A percentile compares a stretch with the other conserved stretches of the same genome.
phyloP scores from a whole-genome alignment of 2,888 invertebrate genomes.

The Melinaea menophilus region DNA sequence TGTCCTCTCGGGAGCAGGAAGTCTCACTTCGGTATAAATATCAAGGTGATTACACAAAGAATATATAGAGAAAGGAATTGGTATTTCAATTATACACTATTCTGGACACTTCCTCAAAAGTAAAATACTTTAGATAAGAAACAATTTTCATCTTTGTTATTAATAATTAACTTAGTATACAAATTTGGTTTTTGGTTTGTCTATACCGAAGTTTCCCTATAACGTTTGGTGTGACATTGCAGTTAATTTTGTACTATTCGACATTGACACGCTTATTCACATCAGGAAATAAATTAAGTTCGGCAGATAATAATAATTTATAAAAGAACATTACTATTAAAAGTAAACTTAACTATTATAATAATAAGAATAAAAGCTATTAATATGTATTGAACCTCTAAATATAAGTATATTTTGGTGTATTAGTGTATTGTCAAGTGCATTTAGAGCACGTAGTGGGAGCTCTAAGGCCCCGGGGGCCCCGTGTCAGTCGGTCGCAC shows the following conservation, averaged over 20 bases:
- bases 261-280: conserved; percentile 70
- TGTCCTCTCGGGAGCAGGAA: conserved; percentile 67
- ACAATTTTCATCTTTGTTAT: no score
- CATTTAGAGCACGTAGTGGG: not conserved
- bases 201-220: conserved; percentile 48
- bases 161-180: no score
- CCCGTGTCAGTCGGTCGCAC: conserved; percentile 47
- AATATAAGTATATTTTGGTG: not conserved
- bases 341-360: no score
- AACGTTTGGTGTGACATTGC: conserved; percentile 61
- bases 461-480: conserved; percentile 37
- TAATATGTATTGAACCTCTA: no score
- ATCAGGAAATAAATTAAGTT: conserved; percentile 57
- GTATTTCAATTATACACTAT: conserved; percentile 21
- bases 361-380: no score
- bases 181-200: no score
- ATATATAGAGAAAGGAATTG: conserved; percentile 44
- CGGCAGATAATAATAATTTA: not conserved
- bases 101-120: conserved; percentile 20
- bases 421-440: not conserved
- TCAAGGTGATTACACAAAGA: conserved; percentile 56
- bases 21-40: conserved; percentile 60
- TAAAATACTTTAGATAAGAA: not conserved
- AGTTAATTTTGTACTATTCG: conserved; percentile 65
- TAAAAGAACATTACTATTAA: not conserved